Evolutionary conservation across 2,888 invertebrate species (phyloP).

Genomic region (Melanotus villosus): DNA sequence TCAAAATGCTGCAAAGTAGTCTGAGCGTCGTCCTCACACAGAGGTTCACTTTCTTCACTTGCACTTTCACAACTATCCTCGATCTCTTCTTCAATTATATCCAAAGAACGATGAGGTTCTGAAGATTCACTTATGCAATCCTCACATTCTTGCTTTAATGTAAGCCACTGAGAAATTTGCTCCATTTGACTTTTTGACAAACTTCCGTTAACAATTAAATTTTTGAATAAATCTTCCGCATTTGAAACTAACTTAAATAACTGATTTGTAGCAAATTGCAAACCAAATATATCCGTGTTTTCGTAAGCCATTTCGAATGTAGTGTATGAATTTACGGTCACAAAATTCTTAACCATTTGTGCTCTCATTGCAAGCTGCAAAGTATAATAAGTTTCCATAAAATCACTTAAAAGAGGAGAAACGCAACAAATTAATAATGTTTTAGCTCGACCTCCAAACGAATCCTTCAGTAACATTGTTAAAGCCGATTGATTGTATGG

Average conservation of each 20-base stretch:
- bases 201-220: constrained; percentile 79
- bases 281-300: constrained; percentile 74
- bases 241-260: constrained; percentile 87
- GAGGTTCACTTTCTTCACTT: constrained; percentile 66
- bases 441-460: constrained; percentile 83
- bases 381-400: constrained; percentile 79
- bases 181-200: constrained; percentile 81
- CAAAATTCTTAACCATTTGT: constrained; percentile 79
- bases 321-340: constrained; percentile 77
- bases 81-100: constrained; percentile 72
- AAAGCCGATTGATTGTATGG: constrained; percentile 78
- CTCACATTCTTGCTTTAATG: constrained; percentile 89
- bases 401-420: constrained; percentile 79
- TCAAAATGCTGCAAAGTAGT: constrained; percentile 81
- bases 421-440: constrained; percentile 81
- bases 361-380: constrained; percentile 78
- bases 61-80: constrained; percentile 63
- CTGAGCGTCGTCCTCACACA: constrained; percentile 74
- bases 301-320: constrained; percentile 61
- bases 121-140: constrained; percentile 79
- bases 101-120: constrained; percentile 70
- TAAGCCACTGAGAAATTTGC: constrained; percentile 87
- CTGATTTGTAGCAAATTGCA: constrained; percentile 88
- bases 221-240: constrained; percentile 87
- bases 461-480: constrained; percentile 80